Evolutionary conservation across 2,113 vertebrate species (phyloP), one percentile per base, ranked within the genome.

Genomic region (Prietella phreatophila): DNA sequence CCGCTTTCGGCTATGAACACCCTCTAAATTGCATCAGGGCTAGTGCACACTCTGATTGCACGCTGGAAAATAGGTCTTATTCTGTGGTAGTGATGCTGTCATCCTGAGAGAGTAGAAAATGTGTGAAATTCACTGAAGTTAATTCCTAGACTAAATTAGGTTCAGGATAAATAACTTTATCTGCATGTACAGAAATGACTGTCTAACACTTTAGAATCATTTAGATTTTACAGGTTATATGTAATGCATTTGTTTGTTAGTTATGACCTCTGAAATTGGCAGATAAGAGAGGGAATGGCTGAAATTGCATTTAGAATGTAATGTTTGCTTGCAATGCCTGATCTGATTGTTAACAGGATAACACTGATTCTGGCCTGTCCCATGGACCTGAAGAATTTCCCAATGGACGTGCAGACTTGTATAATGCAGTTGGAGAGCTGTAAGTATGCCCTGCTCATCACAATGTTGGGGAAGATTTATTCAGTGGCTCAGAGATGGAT

Each of bases 351-450:
- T 86, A 90, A 73, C 95, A 99, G 98, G 93, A 98, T 99, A 94
- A 99, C 98, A 0, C 94, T 99, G 95, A 93, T 98, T 2, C 94
- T 99, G 93, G 98, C 98, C 91, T 99, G 98, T 92, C 98, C 98
- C 82, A 99, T 99, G 98, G 98, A 99, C 92, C 94, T 99, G 95
- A 99, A 99, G 96, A 99, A 99, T 91, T 99, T 99, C 92, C 98
- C 98, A 5, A 99, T 99, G 98, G 98, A 99, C 0, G 98, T 99
- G 25, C 98, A 99, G 96, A 99, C 98, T 0, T 99, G 98, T 90
- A 99, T 99, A 92, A 99, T 99, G 98, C 98, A 99, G 93, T 94
- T 99, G 85, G 98, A 99, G 94, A 99, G 98, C 96, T 99, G 98
- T 99, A 94, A 98, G 98, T 97, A 89, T 84, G 13, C 56, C 82